Evolutionary conservation across 2,113 vertebrate species (phyloP), one percentile per base, ranked within the genome.

Genomic region (Pao palembangensis): DNA sequence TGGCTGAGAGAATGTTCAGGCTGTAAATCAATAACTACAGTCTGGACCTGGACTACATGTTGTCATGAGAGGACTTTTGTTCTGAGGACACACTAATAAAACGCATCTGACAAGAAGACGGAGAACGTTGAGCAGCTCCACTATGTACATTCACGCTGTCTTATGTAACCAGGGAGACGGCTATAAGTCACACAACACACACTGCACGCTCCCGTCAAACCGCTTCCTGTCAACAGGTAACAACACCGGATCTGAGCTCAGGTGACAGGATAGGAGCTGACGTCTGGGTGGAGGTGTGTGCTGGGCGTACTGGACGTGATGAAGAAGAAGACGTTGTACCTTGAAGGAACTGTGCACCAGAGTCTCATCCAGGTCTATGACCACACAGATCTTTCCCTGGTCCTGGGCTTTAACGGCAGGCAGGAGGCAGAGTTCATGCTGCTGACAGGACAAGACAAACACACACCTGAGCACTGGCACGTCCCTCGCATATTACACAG

Each of bases 321-420:
- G 7, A 51, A 13, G 12, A 51, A 13, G 12, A 2, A 3, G 18
- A 11, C 6, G 25, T 6, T 8, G 67, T 87, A 96, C 95, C 95
- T 96, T 96, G 86, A 96, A 96, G 28, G 95, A 96, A 64, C 95
- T 96, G 85, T 96, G 95, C 76, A 96, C 95, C 68, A 96, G 85
- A 0, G 95, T 96, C 83, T 98, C 95, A 12, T 98, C 95, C 88
- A 97, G 86, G 87, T 98, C 95, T 48, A 95, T 96, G 79, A 98
- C 95, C 81, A 95, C 92, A 0, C 95, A 98, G 10, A 95, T 91
- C 86, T 95, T 94, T 61, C 93, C 95, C 46, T 93, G 91, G 6
- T 98, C 95, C 79, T 93, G 87, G 0, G 87, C 88, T 15, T 85
- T 91, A 80, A 94, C 86, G 88, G 94, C 93, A 0, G 94, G 94